Conservation (phyloP, 2,888 invertebrate species). For the Netelia melanura region DNA sequence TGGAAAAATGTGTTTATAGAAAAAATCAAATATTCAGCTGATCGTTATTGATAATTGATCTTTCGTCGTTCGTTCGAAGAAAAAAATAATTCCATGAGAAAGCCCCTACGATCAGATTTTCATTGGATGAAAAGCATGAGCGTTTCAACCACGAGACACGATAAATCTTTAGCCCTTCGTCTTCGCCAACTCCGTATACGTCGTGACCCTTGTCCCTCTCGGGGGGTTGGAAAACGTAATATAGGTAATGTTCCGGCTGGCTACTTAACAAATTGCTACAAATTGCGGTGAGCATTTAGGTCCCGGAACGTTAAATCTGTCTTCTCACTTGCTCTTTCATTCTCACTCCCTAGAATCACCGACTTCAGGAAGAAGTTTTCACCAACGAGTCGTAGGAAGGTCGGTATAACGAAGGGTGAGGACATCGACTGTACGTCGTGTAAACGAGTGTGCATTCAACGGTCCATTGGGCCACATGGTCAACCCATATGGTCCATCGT, state of each 20-base stretch:
- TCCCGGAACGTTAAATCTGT: slow-evolving; percentile 76
- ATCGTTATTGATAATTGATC: too few species aligned
- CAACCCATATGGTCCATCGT: slow-evolving; percentile 83
- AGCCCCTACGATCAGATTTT: slow-evolving; percentile 20
- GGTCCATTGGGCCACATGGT: slow-evolving; percentile 82
- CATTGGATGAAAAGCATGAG: slow-evolving; percentile 47
- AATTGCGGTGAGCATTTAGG: slow-evolving; percentile 83
- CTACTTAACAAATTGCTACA: slow-evolving; percentile 85
- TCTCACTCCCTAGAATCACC: slow-evolving; percentile 4
- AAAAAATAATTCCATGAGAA: slow-evolving; percentile 6
- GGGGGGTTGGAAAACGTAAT: slow-evolving; percentile 79
- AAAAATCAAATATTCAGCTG: too few species aligned
- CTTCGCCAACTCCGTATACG: slow-evolving; percentile 44
- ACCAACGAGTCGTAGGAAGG: slow-evolving; percentile 23
- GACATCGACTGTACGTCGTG: background rate
- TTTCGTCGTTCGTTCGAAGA: background rate
- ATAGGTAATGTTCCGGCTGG: slow-evolving; percentile 84
- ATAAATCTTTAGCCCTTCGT: slow-evolving; percentile 59
- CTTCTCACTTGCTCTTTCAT: slow-evolving; percentile 69
- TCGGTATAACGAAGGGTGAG: slow-evolving; percentile 15
- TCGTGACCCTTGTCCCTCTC: slow-evolving; percentile 8
- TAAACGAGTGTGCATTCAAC: slow-evolving; percentile 55
- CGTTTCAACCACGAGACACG: slow-evolving; percentile 26
- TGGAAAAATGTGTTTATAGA: too few species aligned
- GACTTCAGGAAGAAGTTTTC: background rate